phyloP scores from a whole-genome alignment of 2,888 invertebrate genomes.

The Ellobium chinense region DNA sequence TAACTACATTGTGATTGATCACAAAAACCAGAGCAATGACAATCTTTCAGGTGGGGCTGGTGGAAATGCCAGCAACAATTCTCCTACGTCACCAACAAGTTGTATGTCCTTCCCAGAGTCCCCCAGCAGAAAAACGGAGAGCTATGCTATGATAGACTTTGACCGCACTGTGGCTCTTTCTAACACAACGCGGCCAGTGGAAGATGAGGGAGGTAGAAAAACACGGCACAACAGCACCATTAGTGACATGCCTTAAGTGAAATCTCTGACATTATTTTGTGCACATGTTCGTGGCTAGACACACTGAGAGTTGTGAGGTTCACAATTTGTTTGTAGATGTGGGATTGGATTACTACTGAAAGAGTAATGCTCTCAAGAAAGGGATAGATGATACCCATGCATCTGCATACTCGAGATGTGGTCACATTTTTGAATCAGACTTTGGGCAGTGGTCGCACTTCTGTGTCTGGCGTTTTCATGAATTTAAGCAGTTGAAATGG shows the following conservation, averaged over 20 bases:
- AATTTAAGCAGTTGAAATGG: no score
- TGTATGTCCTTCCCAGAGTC: conserved; percentile 66
- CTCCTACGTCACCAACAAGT: conserved; percentile 66
- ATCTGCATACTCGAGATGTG: no score
- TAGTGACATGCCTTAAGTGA: conserved; percentile 53
- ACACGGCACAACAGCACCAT: conserved; percentile 74
- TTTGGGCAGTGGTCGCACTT: no score
- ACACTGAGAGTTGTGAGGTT: no score
- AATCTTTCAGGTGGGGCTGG: conserved; percentile 41
- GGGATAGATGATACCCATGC: no score
- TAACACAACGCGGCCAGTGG: conserved; percentile 87
- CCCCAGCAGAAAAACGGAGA: conserved; percentile 76
- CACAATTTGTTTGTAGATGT: no score
- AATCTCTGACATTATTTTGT: no score
- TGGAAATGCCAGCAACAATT: conserved; percentile 39
- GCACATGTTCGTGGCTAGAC: no score
- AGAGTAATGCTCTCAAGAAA: no score
- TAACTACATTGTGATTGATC: conserved; percentile 70
- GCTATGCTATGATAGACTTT: conserved; percentile 96
- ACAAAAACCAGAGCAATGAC: conserved; percentile 60
- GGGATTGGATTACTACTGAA: no score
- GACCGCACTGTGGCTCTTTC: conserved; percentile 94
- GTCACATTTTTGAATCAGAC: no score
- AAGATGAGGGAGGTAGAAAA: conserved; percentile 82
- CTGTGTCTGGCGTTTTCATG: no score